Evolutionary conservation across 2,797 vertebrate genomes (phyloP).

Genomic region (Sarcophilus harrisii): DNA sequence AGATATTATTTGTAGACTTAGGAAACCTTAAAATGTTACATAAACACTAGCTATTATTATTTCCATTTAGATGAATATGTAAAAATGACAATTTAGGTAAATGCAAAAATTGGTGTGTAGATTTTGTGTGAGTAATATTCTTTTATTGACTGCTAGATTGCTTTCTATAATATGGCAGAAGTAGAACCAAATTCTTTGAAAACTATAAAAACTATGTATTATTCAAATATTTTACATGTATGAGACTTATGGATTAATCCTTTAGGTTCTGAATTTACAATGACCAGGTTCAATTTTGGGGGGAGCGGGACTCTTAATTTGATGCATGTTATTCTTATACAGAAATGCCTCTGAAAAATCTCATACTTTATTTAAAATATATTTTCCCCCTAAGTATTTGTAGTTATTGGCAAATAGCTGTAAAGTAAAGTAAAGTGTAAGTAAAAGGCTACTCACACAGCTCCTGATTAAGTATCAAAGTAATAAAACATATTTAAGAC

Average conservation of each 20-base stretch:
- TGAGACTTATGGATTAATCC: neutral
- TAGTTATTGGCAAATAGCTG: neutral
- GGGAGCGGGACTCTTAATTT: neutral
- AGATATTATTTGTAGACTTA: neutral
- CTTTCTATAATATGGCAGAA: conserved; percentile 73
- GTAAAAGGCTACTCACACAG: neutral
- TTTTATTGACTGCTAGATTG: conserved; percentile 76
- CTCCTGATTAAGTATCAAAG: neutral
- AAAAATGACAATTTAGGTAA: conserved; percentile 62
- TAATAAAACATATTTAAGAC: neutral
- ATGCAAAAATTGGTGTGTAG: conserved; percentile 63
- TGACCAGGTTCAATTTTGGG: neutral
- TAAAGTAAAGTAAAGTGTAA: too few relatives aligned
- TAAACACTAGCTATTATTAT: neutral
- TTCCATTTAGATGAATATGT: neutral
- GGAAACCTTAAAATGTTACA: neutral
- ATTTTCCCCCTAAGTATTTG: neutral
- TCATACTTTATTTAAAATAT: neutral
- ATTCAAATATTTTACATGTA: neutral
- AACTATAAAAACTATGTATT: neutral
- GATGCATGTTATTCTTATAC: neutral
- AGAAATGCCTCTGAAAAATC: neutral
- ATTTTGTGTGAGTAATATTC: conserved; percentile 74
- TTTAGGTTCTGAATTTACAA: neutral
- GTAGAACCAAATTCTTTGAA: conserved; percentile 37